Evolutionary conservation across 2,797 vertebrate species (phyloP).

Genomic region (Acropternis orthonyx): DNA sequence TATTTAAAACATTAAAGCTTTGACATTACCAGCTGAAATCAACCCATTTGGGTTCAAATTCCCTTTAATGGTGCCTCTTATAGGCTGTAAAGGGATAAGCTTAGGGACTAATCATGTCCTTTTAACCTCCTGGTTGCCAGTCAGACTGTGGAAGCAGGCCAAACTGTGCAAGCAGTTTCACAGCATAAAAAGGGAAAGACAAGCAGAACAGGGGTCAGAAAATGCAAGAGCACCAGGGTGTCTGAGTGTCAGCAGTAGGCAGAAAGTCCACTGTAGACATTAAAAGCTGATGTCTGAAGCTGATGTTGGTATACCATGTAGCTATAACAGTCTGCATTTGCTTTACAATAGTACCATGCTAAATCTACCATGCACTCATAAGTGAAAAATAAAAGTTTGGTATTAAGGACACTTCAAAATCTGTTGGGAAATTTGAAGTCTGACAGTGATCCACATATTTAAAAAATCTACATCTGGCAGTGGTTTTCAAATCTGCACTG

Average conservation of each 20-base stretch:
- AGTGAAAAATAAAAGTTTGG: background rate
- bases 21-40: background rate
- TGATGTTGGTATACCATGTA: background rate
- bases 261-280: background rate
- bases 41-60: background rate
- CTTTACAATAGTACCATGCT: background rate
- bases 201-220: background rate
- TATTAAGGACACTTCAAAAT: background rate
- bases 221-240: background rate
- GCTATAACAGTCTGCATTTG: background rate
- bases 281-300: no score
- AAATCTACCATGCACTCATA: background rate
- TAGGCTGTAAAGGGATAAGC: background rate
- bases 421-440: background rate
- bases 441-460: background rate
- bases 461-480: background rate
- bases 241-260: background rate
- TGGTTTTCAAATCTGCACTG: background rate
- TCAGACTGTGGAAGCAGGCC: background rate
- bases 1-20: slow-evolving; percentile 22
- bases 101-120: background rate
- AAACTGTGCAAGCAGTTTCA: background rate
- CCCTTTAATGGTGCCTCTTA: background rate
- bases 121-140: background rate
- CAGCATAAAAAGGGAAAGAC: background rate